phyloP scores from a whole-genome alignment of 2,888 invertebrate genomes.

The Lasioglossum vierecki region DNA sequence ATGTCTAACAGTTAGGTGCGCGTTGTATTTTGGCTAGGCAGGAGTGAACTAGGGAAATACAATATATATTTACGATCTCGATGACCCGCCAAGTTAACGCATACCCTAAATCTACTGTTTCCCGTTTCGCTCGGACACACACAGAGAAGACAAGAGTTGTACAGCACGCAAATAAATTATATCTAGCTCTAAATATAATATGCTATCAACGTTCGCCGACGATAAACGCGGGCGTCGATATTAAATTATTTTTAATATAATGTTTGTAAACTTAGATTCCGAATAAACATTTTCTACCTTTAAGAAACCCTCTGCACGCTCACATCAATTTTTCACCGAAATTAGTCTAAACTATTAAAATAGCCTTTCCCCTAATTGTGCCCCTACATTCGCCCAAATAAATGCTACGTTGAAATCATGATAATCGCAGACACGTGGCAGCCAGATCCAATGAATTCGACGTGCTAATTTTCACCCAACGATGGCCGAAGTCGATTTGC shows the following conservation, averaged over 20 bases:
- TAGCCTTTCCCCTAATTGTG: background rate
- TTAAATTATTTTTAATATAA: background rate
- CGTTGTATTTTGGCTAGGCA: background rate
- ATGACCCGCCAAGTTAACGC: background rate
- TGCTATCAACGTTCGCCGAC: background rate
- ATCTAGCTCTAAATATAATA: background rate
- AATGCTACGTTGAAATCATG: background rate
- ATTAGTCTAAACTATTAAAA: background rate
- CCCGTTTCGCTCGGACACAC: background rate
- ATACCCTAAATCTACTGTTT: background rate
- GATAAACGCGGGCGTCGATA: background rate
- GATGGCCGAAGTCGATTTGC: slow-evolving; percentile 91
- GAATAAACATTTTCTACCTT: background rate
- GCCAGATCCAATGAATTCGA: slow-evolving; percentile 86
- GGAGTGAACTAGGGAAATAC: background rate
- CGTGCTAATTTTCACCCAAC: slow-evolving; percentile 91
- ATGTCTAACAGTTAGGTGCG: background rate
- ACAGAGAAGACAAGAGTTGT: background rate
- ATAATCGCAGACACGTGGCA: background rate
- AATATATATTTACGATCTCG: background rate
- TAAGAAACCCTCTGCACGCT: background rate
- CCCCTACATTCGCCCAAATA: background rate
- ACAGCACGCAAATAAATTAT: background rate
- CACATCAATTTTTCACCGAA: background rate
- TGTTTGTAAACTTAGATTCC: background rate